A percentile compares a stretch with the other conserved stretches of the same genome.
Conservation (phyloP, 1,140 invertebrate genomes). For the Dendroctonus ponderosae region DNA sequence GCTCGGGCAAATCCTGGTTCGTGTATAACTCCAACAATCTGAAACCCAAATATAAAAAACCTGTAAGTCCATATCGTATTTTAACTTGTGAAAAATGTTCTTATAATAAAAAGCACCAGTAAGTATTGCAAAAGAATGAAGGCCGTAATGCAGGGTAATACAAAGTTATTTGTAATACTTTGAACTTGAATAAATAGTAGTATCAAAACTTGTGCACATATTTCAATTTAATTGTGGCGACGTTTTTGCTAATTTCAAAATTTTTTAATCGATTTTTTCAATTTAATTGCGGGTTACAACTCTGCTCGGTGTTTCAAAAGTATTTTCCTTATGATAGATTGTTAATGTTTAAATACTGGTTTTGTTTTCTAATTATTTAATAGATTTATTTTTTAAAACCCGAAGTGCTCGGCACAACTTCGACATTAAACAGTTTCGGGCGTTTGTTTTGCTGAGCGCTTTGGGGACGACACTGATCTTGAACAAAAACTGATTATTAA, state of each 20-base stretch:
- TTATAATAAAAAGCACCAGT: background rate
- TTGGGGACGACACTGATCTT: too few relatives aligned
- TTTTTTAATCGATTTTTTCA: background rate
- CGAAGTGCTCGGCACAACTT: background rate
- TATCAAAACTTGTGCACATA: background rate
- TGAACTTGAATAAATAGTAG: background rate
- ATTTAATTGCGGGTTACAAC: too few relatives aligned
- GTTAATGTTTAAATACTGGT: background rate
- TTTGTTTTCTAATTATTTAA: background rate
- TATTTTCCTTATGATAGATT: background rate
- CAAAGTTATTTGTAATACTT: background rate
- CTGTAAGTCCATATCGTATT: background rate
- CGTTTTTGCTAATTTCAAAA: background rate
- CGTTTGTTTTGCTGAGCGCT: background rate
- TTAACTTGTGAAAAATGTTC: background rate
- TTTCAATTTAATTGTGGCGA: background rate
- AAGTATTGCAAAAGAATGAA: constrained; percentile 14
- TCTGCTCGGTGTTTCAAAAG: background rate
- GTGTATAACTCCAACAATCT: background rate
- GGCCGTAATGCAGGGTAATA: background rate
- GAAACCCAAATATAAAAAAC: background rate
- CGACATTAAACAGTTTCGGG: background rate
- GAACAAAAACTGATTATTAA: too few relatives aligned
- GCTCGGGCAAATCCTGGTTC: background rate
- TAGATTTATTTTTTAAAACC: background rate